Evolutionary conservation across 2,797 vertebrate species (phyloP).

Genomic region (Xenopus petersii): DNA sequence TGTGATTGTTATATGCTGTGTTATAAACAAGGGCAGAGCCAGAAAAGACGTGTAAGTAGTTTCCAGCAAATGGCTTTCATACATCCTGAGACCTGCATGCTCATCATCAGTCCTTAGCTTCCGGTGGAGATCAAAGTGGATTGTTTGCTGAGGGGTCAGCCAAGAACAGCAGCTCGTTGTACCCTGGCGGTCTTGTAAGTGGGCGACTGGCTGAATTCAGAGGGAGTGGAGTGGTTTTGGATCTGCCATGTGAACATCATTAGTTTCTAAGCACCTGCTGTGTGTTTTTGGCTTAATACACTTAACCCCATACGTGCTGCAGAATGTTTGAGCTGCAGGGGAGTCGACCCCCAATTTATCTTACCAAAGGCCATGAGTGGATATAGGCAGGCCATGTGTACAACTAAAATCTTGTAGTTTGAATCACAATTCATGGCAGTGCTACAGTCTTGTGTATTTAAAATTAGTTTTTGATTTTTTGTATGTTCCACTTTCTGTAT

Average conservation of each 20-base stretch:
- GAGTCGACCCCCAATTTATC: no score
- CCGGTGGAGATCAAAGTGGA: slow-evolving; percentile 47
- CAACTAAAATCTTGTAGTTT: no score
- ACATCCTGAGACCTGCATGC: slow-evolving; percentile 33
- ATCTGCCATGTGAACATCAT: slow-evolving; percentile 35
- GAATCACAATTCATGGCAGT: no score
- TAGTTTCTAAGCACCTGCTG: slow-evolving; percentile 38
- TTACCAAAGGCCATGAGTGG: no score
- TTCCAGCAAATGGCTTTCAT: slow-evolving; percentile 21
- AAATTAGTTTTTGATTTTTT: no score
- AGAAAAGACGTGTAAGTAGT: slow-evolving; percentile 33
- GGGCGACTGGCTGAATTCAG: slow-evolving; percentile 20
- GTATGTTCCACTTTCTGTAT: no score
- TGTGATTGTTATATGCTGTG: no score
- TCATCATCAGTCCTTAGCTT: slow-evolving; percentile 36
- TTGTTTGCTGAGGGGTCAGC: slow-evolving; percentile 32
- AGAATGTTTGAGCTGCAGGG: no score
- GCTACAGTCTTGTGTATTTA: no score
- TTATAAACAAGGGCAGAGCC: slow-evolving; percentile 40
- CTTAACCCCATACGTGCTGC: slow-evolving; percentile 4
- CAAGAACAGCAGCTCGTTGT: slow-evolving; percentile 43
- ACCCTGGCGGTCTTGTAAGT: slow-evolving; percentile 29
- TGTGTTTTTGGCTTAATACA: slow-evolving; percentile 17
- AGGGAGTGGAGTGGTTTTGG: slow-evolving; percentile 20
- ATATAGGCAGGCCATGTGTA: no score